Evolutionary conservation across 1,140 invertebrate genomes (phyloP).

Genomic region (Episyrphus balteatus): DNA sequence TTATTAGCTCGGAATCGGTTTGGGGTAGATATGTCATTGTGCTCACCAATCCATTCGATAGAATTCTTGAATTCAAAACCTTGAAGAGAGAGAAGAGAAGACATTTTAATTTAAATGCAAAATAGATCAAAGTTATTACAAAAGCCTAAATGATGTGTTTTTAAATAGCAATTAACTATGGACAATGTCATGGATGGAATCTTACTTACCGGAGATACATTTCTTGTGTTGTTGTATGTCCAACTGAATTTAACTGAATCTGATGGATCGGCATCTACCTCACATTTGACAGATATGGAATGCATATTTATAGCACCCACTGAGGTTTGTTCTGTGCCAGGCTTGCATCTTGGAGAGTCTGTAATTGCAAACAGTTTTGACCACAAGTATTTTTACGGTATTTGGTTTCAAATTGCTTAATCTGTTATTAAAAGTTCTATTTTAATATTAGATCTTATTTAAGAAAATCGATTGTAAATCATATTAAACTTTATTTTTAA

Average conservation of each 20-base stretch:
- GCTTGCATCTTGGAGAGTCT: slow-evolving; percentile 51
- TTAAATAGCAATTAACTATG: neutral
- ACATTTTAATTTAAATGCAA: slow-evolving; percentile 8
- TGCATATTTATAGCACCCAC: slow-evolving; percentile 50
- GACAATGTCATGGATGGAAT: neutral
- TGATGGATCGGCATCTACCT: slow-evolving; percentile 70
- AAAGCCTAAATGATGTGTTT: slow-evolving; percentile 1
- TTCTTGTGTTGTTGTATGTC: slow-evolving; percentile 66
- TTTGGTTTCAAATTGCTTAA: too few species aligned
- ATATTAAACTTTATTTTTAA: too few species aligned
- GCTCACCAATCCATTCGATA: slow-evolving; percentile 53
- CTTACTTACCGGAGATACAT: slow-evolving; percentile 50
- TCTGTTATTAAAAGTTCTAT: too few species aligned
- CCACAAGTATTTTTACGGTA: too few species aligned
- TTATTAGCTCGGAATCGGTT: slow-evolving; percentile 60
- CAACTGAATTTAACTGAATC: slow-evolving; percentile 66
- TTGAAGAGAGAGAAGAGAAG: slow-evolving; percentile 26
- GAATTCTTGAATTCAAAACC: slow-evolving; percentile 43
- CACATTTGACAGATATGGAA: slow-evolving; percentile 54
- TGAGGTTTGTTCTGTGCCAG: slow-evolving; percentile 44
- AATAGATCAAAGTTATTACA: slow-evolving; percentile 15
- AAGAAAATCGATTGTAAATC: too few species aligned
- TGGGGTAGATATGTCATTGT: slow-evolving; percentile 53
- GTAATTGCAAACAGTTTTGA: slow-evolving; percentile 12
- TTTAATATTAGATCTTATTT: too few species aligned